Evolutionary conservation across 2,888 invertebrate genomes (phyloP), one percentile per base, ranked within the genome.

Genomic region (Heterodera filipjevi): DNA sequence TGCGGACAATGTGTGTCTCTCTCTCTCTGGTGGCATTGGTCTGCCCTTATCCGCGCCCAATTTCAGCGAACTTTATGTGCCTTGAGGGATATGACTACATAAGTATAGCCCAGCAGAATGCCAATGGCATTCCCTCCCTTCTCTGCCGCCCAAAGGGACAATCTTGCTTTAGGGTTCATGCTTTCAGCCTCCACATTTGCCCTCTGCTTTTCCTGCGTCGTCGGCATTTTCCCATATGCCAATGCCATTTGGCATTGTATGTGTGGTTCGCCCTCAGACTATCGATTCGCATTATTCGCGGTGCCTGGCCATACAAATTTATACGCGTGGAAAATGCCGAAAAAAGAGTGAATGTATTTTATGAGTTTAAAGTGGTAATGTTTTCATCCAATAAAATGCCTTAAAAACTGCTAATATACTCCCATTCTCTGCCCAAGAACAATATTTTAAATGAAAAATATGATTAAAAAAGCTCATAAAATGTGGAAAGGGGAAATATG

Each of bases 161-260:
- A 59, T 59, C 27, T 59, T 59, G n/a, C 59, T 59, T 59, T 39
- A 39, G 10, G 59, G 59, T 59, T n/a, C n/a, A 59, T 59, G 59
- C 59, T 59, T 59, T 59, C 22, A 6, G 22, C 22, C 59, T 59
- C 59, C 22, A 59, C 59, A 59, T n/a, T 59, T 59, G 27, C 27
- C n/a, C 59, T 59, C n/a, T n/a, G 59, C 59, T 59, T 59, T n/a
- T 59, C 3, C n/a, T 19, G 8, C 59, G 53, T n/a, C 59, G 59
- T 59, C 59, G 59, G 59, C 59, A 59, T 27, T 59, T n/a, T 59
- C 27, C n/a, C 59, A n/a, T 27, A 59, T n/a, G n/a, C 59, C 59
- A 59, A 59, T 27, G 27, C 59, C n/a, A 6, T 59, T 59, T 27
- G 59, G 59, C 59, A 59, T 27, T 27, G 27, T 59, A 27, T n/a